Evolutionary conservation across 2,888 invertebrate genomes (phyloP), one percentile per base, ranked within the genome.

Genomic region (Cordilura impudica): DNA sequence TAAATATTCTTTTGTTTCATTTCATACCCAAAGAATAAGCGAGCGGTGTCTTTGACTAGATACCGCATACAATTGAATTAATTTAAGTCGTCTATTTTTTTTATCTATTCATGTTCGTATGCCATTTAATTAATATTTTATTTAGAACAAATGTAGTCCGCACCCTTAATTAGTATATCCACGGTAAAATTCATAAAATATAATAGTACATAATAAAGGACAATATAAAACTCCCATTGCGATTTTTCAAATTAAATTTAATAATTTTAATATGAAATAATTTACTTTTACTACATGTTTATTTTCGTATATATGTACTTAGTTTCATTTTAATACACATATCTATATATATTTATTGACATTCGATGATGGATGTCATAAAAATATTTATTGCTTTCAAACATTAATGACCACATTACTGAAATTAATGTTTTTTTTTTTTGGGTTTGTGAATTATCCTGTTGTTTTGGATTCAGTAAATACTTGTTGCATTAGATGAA

Each of bases 351-450:
- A 10, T 60, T 26, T 45, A 18, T 26, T 39, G 39, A 19, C 43
- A 45, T 45, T 60, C 12, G 29, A 67, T 45, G 54, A 31, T 56
- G 35, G 7, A 69, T 69, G 69, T 39, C 49, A 58, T 49, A 31
- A 47, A 51, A 31, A 54, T 43, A 49, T 53, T 60, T 35, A 39
- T 39, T 1, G n/a, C 4, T 12, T 18, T 18, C 21, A 6, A 31
- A 49, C 6, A 47, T 31, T 29, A 43, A 53, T 71, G 29, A 4
- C n/a, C 19, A 61, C 71, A 53, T 54, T 53, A 29, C 21, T 2
- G n/a, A 70, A 60, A 61, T 61, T 71, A 71, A 45, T 61, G 18
- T 8, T n/a, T 45, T 21, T 8, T n/a, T 45, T 21, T 63, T 21
- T 16, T 21, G 21, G 31, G 49, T 4, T 21, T 19, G 21, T 2